Percentiles rank a stretch among this genome's conserved stretches.
These are phyloP conservation scores for Sapayoa aenigma DNA, from an alignment of 2,113 vertebrate species.

Conservation along the genomic window DNA sequence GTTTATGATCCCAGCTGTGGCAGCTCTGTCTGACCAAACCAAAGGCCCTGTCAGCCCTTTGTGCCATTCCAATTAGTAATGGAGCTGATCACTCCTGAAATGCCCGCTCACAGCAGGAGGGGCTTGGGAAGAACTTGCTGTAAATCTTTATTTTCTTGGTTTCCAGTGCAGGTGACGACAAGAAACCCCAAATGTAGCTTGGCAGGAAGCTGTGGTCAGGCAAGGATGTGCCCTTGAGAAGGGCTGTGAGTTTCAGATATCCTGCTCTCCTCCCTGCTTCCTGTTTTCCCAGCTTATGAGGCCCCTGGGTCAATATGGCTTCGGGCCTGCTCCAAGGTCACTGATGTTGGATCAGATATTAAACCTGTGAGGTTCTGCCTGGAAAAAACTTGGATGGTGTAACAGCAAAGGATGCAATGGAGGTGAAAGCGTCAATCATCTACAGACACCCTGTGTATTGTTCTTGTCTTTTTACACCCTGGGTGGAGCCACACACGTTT, in stretches of 20 bases:
- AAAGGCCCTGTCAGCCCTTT: neutral
- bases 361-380: neutral
- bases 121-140: neutral
- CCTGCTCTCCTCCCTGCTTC: neutral
- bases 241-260: neutral
- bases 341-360: neutral
- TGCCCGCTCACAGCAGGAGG: neutral
- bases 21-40: neutral
- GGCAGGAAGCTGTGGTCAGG: neutral
- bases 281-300: neutral
- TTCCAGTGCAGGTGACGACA: neutral
- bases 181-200: neutral
- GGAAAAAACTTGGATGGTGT: neutral
- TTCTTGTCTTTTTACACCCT: neutral
- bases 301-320: neutral
- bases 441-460: neutral
- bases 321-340: neutral
- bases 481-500: rapidly evolving
- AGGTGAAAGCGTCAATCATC: neutral
- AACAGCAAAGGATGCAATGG: neutral
- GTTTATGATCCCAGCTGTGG: too few relatives aligned
- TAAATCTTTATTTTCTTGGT: neutral
- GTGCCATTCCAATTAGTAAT: neutral
- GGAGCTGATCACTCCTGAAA: neutral
- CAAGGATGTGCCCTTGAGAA: neutral